Percentiles rank a stretch among this genome's conserved stretches.
Conservation (phyloP, 2,888 invertebrate species). For the Andrena trimmerana region DNA sequence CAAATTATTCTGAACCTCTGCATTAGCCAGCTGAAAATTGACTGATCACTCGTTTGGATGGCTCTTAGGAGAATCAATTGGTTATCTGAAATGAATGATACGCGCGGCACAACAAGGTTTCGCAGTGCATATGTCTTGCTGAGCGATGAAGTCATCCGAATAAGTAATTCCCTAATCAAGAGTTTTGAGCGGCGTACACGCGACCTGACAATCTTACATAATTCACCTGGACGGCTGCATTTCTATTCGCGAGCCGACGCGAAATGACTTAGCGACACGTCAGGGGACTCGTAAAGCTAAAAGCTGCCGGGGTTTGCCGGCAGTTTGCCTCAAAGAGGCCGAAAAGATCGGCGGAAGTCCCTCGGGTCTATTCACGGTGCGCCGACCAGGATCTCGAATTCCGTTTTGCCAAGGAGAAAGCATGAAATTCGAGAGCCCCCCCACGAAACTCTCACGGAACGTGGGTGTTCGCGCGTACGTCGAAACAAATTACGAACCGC, state of each 20-base stretch:
- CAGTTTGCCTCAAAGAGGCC: not conserved
- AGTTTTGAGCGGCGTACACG: not conserved
- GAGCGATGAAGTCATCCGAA: not conserved
- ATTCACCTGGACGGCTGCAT: not conserved
- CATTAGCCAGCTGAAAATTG: no score
- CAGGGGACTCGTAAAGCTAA: not conserved
- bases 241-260: not conserved
- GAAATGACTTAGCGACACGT: not conserved
- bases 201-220: constrained; percentile 1
- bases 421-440: constrained; percentile 69
- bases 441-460: constrained; percentile 47
- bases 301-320: not conserved
- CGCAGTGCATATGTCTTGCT: not conserved
- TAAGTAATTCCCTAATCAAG: not conserved
- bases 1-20: no score
- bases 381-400: constrained; percentile 50
- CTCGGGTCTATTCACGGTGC: constrained; percentile 31
- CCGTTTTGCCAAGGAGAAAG: constrained; percentile 66
- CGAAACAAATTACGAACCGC: constrained; percentile 61
- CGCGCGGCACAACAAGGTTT: not conserved
- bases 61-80: no score
- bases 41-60: no score
- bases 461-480: constrained; percentile 61
- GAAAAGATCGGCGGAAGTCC: constrained; percentile 36
- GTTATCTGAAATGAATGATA: not conserved